Percentiles rank a stretch among this genome's conserved stretches.
Conservation (phyloP, 2,113 vertebrate genomes). For the Sander lucioperca region DNA sequence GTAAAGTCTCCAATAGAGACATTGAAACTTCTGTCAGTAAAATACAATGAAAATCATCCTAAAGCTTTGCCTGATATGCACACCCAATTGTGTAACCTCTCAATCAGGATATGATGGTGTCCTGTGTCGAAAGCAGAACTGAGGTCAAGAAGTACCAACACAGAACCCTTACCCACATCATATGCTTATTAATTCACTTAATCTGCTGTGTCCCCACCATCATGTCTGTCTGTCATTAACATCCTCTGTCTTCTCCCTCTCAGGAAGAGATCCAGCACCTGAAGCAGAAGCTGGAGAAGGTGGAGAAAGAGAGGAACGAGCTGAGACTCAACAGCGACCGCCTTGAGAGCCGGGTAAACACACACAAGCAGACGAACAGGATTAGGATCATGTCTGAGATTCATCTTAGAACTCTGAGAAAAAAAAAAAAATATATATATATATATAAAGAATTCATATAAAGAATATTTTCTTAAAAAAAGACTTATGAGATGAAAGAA, state of each 20-base stretch:
- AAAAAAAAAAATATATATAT: background rate
- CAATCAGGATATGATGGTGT: no score
- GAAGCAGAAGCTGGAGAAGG: slow-evolving; percentile 92
- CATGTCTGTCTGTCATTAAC: background rate
- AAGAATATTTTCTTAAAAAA: background rate
- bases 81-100: no score
- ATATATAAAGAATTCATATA: background rate
- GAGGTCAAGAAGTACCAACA: no score
- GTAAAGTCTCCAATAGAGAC: no score
- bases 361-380: slow-evolving; percentile 8
- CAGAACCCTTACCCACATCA: no score
- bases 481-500: no score
- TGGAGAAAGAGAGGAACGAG: slow-evolving; percentile 96
- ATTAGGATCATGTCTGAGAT: no score
- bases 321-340: slow-evolving; percentile 93
- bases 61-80: no score
- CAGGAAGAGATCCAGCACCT: slow-evolving; percentile 97
- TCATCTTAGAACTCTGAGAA: background rate
- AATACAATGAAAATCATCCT: no score
- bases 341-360: slow-evolving; percentile 92
- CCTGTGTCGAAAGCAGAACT: no score
- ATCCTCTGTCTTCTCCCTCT: background rate
- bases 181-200: slow-evolving; percentile 8
- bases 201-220: slow-evolving; percentile 1
- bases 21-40: no score